Evolutionary conservation across 1,140 invertebrate genomes (phyloP), one percentile per base, ranked within the genome.

Genomic region (Babylonia areolata): DNA sequence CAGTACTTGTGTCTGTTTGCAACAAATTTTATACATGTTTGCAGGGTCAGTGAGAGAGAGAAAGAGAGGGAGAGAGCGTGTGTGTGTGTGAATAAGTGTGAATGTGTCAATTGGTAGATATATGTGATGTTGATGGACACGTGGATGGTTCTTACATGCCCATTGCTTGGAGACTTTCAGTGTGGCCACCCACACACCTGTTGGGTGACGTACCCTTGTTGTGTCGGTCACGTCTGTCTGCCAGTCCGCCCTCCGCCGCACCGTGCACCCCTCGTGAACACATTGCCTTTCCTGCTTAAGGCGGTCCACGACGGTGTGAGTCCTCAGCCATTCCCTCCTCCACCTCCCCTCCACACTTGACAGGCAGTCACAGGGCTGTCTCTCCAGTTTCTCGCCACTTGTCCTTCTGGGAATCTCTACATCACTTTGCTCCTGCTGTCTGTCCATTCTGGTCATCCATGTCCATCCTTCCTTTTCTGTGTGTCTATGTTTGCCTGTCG

Each of bases 161-260:
- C 58, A n/a, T 23, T 64, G 58, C 58, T n/a, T 64, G 58, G 58
- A 64, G 58, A 64, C 58, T 64, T 64, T 64, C 58, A 64, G 58
- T 64, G 58, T 64, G 46, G 6, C 20, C 23, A 64, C 58, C 28
- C n/a, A n/a, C n/a, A 64, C 58, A 64, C 46, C 17, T 12, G 9
- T 64, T 23, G 58, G 58, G 58, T 64, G 58, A 64, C 28, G 58
- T 64, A 23, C 58, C 58, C 58, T 28, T 64, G 58, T 64, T 12
- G 23, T 64, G 12, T n/a, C n/a, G n/a, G n/a, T n/a, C n/a, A n/a
- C n/a, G n/a, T n/a, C n/a, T n/a, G n/a, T n/a, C 28, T 5, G 58
- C 58, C 58, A 64, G 58, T 64, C 58, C 28, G 58, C 58, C 58
- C 58, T n/a, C 17, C 5, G 58, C 58, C 28, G 28, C 58, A 64